Percentiles rank a stretch among this genome's conserved stretches.
phyloP scores from a whole-genome alignment of 2,797 vertebrate genomes.

The Eurystomus glaucurus region DNA sequence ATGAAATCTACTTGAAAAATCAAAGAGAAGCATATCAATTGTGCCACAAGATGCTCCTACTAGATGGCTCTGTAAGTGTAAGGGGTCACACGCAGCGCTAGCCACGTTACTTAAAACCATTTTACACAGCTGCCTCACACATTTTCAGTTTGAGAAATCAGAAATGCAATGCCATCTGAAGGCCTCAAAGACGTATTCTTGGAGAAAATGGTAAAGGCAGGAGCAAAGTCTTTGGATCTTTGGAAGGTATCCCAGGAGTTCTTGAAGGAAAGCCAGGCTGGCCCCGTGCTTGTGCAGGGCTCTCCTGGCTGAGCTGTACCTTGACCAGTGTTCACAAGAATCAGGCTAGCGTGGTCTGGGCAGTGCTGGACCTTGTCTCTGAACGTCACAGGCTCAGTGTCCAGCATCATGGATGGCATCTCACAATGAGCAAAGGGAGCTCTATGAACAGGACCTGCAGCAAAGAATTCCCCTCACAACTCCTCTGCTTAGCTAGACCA shows the following conservation, averaged over 20 bases:
- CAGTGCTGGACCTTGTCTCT: rapidly evolving
- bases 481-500: neutral
- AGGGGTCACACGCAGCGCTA: neutral
- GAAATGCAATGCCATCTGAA: neutral
- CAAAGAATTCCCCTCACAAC: neutral
- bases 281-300: rapidly evolving
- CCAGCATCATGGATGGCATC: rapidly evolving
- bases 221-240: neutral
- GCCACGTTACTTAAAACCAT: neutral
- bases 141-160: neutral
- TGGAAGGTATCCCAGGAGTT: rapidly evolving
- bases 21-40: neutral
- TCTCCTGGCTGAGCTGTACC: neutral
- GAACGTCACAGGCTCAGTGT: rapidly evolving
- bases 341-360: rapidly evolving
- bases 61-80: rapidly evolving
- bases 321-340: rapidly evolving
- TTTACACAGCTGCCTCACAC: neutral
- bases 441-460: rapidly evolving
- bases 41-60: neutral
- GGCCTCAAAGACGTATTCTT: neutral
- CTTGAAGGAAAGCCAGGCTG: rapidly evolving
- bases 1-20: neutral
- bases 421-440: rapidly evolving
- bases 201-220: neutral